phyloP scores from a whole-genome alignment of 2,113 vertebrate genomes.

The Falcunculus frontatus region DNA sequence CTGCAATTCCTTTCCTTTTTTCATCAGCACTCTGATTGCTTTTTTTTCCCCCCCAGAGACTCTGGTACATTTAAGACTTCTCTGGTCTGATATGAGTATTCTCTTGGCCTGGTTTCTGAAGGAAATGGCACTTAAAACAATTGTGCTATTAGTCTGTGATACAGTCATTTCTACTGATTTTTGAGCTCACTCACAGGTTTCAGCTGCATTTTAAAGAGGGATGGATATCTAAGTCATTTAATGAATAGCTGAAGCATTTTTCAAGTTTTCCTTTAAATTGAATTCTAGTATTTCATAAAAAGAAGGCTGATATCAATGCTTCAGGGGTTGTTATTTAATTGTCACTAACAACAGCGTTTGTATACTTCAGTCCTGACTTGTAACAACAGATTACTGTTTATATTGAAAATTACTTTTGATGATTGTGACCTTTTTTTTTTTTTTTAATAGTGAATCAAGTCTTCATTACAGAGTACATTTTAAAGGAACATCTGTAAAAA shows the following conservation, averaged over 20 bases:
- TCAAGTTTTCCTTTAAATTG: neutral
- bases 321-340: neutral
- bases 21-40: neutral
- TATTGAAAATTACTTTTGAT: neutral
- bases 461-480: neutral
- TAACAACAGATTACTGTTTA: neutral
- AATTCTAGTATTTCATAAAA: neutral
- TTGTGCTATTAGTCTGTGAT: neutral
- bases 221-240: neutral
- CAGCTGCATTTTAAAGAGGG: neutral
- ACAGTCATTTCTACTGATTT: neutral
- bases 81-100: neutral
- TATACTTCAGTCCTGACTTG: neutral
- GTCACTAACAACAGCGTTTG: neutral
- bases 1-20: neutral
- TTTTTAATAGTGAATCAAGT: neutral
- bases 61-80: neutral
- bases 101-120: neutral
- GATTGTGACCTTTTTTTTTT: neutral
- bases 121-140: neutral
- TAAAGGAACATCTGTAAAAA: neutral
- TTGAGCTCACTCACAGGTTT: neutral
- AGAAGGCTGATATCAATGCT: neutral
- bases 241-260: neutral
- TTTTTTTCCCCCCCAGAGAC: neutral